Evolutionary conservation across 2,888 invertebrate genomes (phyloP).

Genomic region (Chromoteleia sp.): DNA sequence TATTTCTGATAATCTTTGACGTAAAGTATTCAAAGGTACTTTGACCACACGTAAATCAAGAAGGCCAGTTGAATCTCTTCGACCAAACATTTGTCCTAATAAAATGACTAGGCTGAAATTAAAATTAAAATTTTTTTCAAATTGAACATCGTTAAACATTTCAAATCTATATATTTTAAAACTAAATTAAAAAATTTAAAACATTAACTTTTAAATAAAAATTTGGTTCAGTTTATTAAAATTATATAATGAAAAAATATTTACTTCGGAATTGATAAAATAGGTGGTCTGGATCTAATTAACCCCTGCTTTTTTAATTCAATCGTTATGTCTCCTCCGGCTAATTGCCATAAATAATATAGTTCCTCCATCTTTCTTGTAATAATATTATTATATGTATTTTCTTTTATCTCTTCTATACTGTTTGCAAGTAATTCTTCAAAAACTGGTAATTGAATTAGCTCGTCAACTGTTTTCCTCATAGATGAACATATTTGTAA

Average conservation of each 20-base stretch:
- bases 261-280: conserved; percentile 92
- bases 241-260: conserved; percentile 60
- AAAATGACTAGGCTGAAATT: conserved; percentile 90
- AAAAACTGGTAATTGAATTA: conserved; percentile 87
- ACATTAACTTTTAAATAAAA: no score
- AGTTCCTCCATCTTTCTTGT: conserved; percentile 90
- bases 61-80: conserved; percentile 90
- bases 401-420: conserved; percentile 78
- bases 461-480: conserved; percentile 87
- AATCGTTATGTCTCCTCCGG: conserved; percentile 96
- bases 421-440: conserved; percentile 80
- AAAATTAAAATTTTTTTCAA: conserved; percentile 30
- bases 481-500: conserved; percentile 88
- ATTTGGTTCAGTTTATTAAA: background rate
- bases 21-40: conserved; percentile 89
- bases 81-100: conserved; percentile 93
- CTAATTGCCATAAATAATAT: conserved; percentile 97
- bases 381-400: conserved; percentile 84
- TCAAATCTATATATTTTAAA: no score
- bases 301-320: conserved; percentile 96
- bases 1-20: conserved; percentile 91
- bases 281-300: conserved; percentile 93
- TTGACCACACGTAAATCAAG: conserved; percentile 90
- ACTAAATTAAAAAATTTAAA: no score
- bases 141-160: no score